Evolutionary conservation across 2,113 vertebrate genomes (phyloP).

Genomic region (Hippopotamus amphibius): DNA sequence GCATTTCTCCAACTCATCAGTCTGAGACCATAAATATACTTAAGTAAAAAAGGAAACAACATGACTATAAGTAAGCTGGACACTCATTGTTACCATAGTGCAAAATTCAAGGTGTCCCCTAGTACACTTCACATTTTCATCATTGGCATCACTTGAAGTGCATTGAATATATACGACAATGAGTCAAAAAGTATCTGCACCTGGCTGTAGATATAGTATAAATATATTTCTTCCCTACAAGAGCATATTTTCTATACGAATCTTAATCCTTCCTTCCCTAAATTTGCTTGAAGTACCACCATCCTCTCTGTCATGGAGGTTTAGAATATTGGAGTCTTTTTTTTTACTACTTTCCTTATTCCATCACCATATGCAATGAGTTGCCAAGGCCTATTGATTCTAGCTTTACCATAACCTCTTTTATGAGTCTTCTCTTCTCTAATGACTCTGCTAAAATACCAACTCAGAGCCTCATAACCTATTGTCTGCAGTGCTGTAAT

Average conservation of each 20-base stretch:
- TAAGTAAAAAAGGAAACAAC: background rate
- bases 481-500: background rate
- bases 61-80: background rate
- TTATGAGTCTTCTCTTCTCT: background rate
- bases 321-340: background rate
- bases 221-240: constrained; percentile 43
- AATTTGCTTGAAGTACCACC: constrained; percentile 4
- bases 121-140: background rate
- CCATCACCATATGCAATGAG: background rate
- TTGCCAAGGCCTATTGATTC: background rate
- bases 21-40: constrained; percentile 13
- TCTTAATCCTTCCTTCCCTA: background rate
- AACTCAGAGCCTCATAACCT: background rate
- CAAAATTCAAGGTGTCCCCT: background rate
- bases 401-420: background rate
- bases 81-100: background rate
- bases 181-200: no score
- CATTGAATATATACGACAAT: background rate
- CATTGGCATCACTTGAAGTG: background rate
- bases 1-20: background rate
- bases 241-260: background rate
- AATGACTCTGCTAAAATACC: background rate
- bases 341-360: background rate
- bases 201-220: background rate
- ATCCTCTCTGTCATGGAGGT: background rate